phyloP scores from a whole-genome alignment of 2,113 vertebrate species.

The Microtus richardsoni region DNA sequence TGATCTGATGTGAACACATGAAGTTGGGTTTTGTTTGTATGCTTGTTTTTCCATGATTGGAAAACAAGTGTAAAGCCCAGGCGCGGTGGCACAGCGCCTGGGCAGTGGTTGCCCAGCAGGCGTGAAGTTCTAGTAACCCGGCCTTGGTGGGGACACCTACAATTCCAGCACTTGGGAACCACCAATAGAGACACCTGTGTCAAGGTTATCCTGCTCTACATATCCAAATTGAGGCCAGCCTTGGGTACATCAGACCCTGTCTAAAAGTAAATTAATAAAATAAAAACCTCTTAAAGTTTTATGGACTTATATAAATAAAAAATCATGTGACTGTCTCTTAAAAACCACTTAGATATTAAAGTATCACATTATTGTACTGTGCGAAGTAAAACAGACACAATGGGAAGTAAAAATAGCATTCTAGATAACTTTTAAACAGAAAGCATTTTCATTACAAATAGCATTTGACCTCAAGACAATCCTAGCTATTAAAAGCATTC shows the following conservation, averaged over 20 bases:
- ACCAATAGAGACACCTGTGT: neutral
- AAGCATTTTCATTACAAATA: conserved; percentile 62
- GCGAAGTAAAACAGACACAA: neutral
- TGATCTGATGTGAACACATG: neutral
- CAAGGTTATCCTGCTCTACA: neutral
- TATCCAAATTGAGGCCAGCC: neutral
- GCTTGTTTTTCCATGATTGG: neutral
- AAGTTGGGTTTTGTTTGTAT: neutral
- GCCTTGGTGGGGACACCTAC: neutral
- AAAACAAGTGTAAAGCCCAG: neutral
- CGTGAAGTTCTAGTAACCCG: fast-evolving
- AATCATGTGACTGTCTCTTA: neutral
- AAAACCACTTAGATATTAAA: neutral
- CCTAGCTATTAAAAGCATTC: neutral
- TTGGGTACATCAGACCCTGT: neutral
- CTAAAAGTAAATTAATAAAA: neutral
- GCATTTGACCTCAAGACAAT: conserved; percentile 38
- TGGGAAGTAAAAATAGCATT: conserved; percentile 12
- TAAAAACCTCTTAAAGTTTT: neutral
- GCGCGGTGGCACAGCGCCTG: too few species aligned
- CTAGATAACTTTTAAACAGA: neutral
- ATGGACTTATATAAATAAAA: neutral
- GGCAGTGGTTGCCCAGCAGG: neutral
- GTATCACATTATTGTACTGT: neutral
- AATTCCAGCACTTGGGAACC: neutral